Evolutionary conservation across 1,140 invertebrate species (phyloP), one percentile per base, ranked within the genome.

Genomic region (Microplitis demolitor): DNA sequence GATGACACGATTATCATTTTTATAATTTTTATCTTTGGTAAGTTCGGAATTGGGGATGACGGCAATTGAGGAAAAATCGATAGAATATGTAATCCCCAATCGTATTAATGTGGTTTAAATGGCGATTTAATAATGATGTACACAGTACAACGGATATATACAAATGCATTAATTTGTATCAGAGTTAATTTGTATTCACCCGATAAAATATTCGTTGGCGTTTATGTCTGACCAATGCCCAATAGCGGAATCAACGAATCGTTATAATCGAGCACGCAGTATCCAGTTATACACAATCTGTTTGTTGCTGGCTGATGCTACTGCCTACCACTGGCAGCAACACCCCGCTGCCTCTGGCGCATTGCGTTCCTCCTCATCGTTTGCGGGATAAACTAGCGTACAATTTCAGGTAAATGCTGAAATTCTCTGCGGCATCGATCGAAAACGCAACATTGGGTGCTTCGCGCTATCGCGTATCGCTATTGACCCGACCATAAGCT

Each of bases 401-500:
- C 68, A 70, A 70, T 70, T 70, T 66, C 51, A 70, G 61, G 61
- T 64, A 60, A 70, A 74, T 69, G 67, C 37, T 58, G 67, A 31
- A 58, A 45, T 71, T 51, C 50, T 35, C 50, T 54, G 45, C 34
- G 61, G 31, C 45, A 70, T 67, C 53, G 67, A 75, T 35, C 63
- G 71, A 70, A 51, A 58, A 69, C 37, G 9, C 9, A 69, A 54
- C 66, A 60, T 71, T 14, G 69, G 39, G 56, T 45, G 71, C 69
- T 74, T 71, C 63, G 54, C 50, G 54, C 72, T 69, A 70, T 70
- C 72, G 67, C 62, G 72, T 74, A 70, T 74, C 72, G 68, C 69
- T 63, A 69, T 74, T 74, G 72, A 74, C 72, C 72, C 66, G 62
- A 70, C 72, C 72, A 70, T 74, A 74, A 62, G 67, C 72, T 74